Conservation (phyloP, 2,888 invertebrate species). For the Cephalotes varians region DNA sequence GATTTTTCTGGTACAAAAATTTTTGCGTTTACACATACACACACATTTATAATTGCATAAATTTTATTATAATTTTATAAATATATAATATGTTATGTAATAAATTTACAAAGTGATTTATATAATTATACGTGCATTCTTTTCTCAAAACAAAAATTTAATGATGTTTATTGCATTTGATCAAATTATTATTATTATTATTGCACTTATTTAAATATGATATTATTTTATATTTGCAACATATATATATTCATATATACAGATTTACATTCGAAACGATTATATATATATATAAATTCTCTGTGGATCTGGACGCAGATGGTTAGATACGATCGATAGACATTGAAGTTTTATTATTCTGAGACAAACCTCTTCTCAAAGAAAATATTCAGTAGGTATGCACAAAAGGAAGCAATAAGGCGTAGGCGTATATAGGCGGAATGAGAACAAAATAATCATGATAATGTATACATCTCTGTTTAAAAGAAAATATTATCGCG, state of each 20-base stretch:
- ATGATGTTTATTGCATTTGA: no score
- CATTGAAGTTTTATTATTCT: constrained; percentile 33
- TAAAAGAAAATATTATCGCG: constrained; percentile 18
- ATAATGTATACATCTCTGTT: constrained; percentile 10
- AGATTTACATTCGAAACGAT: neutral
- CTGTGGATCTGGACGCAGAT: neutral
- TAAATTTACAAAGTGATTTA: neutral
- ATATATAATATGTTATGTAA: neutral
- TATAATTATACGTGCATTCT: neutral
- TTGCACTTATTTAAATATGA: neutral
- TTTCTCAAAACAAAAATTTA: neutral
- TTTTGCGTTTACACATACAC: neutral
- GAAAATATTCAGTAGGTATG: constrained; percentile 28
- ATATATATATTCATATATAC: no score
- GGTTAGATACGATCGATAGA: constrained; percentile 2
- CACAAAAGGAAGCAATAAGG: constrained; percentile 16
- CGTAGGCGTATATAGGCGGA: constrained; percentile 1
- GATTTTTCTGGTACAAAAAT: neutral
- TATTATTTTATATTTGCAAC: neutral
- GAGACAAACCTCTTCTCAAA: neutral
- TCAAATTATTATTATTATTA: no score
- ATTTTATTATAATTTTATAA: neutral
- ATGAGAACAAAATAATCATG: constrained; percentile 24
- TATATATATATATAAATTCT: constrained; percentile 12
- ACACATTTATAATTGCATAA: neutral